Percentiles rank a stretch among this genome's conserved stretches.
phyloP scores from a whole-genome alignment of 2,797 vertebrate species.

The Psittacula echo region DNA sequence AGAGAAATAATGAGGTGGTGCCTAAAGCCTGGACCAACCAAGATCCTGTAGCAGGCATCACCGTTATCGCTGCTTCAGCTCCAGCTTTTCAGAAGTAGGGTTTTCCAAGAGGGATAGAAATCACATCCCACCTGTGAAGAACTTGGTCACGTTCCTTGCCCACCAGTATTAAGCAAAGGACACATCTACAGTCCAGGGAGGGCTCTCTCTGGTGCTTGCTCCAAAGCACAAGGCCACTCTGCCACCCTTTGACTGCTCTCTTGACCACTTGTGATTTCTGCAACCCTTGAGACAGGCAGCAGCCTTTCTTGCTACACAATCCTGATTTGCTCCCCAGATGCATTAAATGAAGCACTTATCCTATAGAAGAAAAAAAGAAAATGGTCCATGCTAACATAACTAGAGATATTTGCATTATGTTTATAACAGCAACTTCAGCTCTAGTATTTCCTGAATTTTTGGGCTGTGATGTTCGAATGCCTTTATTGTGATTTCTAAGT shows the following conservation, averaged over 20 bases:
- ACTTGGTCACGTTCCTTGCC: not conserved
- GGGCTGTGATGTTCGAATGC: not conserved
- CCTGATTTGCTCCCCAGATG: not conserved
- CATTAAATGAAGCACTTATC: not conserved
- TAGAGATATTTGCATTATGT: no score
- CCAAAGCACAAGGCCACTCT: not conserved
- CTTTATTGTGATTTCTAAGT: not conserved
- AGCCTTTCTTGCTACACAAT: not conserved
- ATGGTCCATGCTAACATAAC: accelerated
- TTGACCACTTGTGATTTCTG: not conserved
- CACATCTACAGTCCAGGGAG: accelerated
- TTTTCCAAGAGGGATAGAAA: not conserved
- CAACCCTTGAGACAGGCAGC: not conserved
- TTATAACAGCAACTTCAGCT: not conserved
- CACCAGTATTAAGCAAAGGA: not conserved
- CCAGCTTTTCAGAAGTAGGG: not conserved
- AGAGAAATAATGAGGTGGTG: not conserved
- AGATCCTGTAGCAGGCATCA: not conserved
- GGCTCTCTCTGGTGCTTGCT: not conserved
- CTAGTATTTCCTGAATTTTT: not conserved
- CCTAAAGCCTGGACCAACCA: not conserved
- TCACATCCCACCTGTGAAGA: not conserved
- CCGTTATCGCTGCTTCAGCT: not conserved
- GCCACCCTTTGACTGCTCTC: not conserved
- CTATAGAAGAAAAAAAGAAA: not conserved